phyloP scores from a whole-genome alignment of 2,113 vertebrate genomes.

The Odocoileus hemionus region DNA sequence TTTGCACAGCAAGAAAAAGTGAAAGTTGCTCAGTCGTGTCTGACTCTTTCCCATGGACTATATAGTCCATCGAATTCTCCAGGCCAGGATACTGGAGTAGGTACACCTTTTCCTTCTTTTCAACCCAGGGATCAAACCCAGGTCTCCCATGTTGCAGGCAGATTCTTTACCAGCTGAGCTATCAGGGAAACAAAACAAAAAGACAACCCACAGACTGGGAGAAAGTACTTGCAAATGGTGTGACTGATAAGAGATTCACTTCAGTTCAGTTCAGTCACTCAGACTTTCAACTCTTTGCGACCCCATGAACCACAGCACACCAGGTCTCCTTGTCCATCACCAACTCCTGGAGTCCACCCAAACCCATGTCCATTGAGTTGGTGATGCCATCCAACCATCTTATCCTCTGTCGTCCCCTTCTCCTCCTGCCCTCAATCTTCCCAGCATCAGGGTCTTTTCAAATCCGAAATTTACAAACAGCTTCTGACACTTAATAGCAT shows the following conservation, averaged over 20 bases:
- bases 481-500: background rate
- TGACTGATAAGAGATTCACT: background rate
- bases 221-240: background rate
- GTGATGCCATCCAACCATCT: no score
- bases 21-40: background rate
- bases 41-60: background rate
- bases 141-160: accelerated
- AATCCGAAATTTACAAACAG: background rate
- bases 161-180: background rate
- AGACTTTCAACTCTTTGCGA: no score
- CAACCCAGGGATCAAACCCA: background rate
- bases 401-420: no score
- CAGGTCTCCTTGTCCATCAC: no score
- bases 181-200: background rate
- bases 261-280: no score
- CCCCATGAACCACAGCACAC: no score
- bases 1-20: background rate
- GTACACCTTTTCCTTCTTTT: background rate
- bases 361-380: no score
- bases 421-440: no score
- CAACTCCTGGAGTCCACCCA: no score
- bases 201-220: background rate
- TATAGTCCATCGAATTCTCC: background rate
- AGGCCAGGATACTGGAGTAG: background rate
- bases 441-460: no score